Conservation (phyloP, 2,113 vertebrate species). For the Carassius auratus region DNA sequence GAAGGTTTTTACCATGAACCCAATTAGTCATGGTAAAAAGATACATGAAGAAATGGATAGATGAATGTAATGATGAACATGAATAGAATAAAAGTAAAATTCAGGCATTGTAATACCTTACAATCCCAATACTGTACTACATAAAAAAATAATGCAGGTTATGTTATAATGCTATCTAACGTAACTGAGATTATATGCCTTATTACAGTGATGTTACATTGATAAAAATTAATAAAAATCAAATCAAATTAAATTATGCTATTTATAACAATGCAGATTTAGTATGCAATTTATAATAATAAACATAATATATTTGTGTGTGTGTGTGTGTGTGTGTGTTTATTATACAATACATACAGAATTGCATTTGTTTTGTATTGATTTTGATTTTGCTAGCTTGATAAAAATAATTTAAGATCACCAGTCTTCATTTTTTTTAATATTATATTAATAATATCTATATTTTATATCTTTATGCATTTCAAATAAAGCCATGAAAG, state of each 20-base stretch:
- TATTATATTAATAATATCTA: background rate
- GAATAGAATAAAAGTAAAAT: background rate
- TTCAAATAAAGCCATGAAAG: background rate
- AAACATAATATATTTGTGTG: too few species aligned
- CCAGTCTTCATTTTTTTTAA: background rate
- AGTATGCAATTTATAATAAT: too few species aligned
- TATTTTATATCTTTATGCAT: background rate
- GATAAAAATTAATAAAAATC: too few species aligned
- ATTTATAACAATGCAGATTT: too few species aligned
- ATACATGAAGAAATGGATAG: background rate
- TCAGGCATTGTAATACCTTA: background rate
- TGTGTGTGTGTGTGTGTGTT: too few species aligned
- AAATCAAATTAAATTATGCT: too few species aligned
- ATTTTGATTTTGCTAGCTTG: background rate
- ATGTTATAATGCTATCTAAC: background rate
- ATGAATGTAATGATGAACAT: background rate
- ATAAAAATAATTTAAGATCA: background rate
- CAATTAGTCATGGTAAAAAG: constrained; percentile 10
- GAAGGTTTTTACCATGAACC: background rate
- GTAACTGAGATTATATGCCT: background rate
- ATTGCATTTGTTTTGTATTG: background rate
- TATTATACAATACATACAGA: too few species aligned
- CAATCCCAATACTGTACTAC: background rate
- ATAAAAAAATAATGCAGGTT: background rate
- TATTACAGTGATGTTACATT: background rate